Evolutionary conservation across 2,113 vertebrate species (phyloP).

Genomic region (Calidris pygmaea): DNA sequence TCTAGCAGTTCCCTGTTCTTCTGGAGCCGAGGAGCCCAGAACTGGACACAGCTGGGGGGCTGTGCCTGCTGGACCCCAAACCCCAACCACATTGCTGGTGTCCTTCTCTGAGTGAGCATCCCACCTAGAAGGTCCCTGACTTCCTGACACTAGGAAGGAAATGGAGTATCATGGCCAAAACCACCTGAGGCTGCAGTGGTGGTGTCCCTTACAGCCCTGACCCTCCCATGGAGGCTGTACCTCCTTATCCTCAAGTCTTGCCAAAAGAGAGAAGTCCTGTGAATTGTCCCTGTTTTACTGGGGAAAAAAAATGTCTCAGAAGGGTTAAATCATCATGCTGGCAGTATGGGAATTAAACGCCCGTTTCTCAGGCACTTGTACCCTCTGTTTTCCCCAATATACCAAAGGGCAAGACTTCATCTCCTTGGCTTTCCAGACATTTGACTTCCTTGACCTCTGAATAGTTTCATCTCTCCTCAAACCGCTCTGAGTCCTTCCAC

Average conservation of each 20-base stretch:
- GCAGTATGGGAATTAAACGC: not conserved
- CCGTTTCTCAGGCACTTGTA: not conserved
- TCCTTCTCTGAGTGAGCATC: no score
- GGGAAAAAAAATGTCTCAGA: not conserved
- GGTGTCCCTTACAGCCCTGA: not conserved
- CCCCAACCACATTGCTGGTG: not conserved
- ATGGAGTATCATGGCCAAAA: rapidly evolving
- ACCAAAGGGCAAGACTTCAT: not conserved
- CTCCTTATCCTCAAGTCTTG: not conserved
- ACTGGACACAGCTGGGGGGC: not conserved
- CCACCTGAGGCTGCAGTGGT: not conserved
- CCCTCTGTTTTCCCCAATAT: not conserved
- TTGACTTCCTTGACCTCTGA: not conserved
- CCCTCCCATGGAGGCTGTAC: rapidly evolving
- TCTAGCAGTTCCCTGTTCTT: no score
- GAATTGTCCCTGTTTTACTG: not conserved
- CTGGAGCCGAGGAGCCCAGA: no score
- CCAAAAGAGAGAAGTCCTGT: not conserved
- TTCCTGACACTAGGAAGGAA: not conserved
- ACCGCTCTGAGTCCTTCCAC: not conserved
- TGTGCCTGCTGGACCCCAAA: not conserved
- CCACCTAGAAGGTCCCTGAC: no score
- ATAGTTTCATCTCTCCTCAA: not conserved
- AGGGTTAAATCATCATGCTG: not conserved
- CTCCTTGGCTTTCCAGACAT: not conserved